phyloP scores from a whole-genome alignment of 2,113 vertebrate species.

The Alethe diademata region DNA sequence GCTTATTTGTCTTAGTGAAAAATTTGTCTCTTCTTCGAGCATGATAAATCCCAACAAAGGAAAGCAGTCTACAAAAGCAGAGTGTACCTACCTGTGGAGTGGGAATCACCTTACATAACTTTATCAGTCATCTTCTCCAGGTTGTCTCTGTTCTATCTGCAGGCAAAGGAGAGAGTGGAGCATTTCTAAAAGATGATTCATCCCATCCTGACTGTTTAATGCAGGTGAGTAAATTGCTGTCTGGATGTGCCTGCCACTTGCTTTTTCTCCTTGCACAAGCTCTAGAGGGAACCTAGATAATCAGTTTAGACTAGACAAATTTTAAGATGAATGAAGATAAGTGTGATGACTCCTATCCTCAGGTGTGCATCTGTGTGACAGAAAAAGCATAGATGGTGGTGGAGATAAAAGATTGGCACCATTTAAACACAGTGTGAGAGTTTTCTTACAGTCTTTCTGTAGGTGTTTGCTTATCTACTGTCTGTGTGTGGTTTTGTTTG shows the following conservation, averaged over 20 bases:
- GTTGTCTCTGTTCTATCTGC: neutral
- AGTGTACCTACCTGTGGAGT: neutral
- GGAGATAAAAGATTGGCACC: neutral
- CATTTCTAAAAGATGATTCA: constrained; percentile 1
- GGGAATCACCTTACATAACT: neutral
- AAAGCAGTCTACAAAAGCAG: neutral
- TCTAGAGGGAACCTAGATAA: neutral
- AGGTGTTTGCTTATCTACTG: neutral
- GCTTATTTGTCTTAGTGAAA: neutral
- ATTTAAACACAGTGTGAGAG: neutral
- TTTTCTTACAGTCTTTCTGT: neutral
- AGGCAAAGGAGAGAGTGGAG: neutral
- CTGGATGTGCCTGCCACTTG: neutral
- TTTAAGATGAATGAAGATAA: neutral
- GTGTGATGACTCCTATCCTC: neutral
- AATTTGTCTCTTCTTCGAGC: neutral
- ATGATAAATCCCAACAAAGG: neutral
- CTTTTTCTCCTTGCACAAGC: neutral
- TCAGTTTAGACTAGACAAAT: neutral
- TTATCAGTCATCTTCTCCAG: neutral
- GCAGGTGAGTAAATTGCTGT: neutral
- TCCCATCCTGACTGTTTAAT: neutral
- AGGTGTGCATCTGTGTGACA: neutral
- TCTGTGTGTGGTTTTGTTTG: neutral
- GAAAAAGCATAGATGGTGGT: neutral